Conservation (phyloP, 2,888 invertebrate species). For the Ischnura elegans region DNA sequence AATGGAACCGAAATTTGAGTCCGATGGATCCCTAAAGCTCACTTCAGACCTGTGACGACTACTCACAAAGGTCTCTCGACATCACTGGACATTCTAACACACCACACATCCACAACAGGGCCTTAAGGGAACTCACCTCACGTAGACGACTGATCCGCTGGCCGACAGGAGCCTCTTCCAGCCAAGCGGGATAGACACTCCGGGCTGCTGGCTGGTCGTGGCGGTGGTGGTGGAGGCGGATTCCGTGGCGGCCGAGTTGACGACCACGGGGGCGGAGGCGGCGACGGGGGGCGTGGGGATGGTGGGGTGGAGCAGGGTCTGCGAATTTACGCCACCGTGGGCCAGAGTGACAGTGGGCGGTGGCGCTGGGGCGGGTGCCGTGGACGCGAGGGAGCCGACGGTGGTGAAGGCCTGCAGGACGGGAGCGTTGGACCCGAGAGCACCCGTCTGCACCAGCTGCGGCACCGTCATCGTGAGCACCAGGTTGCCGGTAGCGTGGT, state of each 20-base stretch:
- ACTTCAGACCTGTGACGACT: too few relatives aligned
- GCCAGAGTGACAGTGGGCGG: conserved; percentile 50
- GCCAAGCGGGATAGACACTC: conserved; percentile 84
- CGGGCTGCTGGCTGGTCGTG: not conserved
- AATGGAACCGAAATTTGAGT: too few relatives aligned
- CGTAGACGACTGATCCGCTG: conserved; percentile 87
- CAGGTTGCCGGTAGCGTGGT: conserved; percentile 71
- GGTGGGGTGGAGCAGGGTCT: conserved; percentile 54
- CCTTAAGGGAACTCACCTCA: conserved; percentile 82
- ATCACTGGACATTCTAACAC: too few relatives aligned
- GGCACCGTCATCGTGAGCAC: conserved; percentile 71
- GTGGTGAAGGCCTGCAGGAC: conserved; percentile 58
- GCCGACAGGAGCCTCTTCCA: conserved; percentile 86
- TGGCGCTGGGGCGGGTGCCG: not conserved
- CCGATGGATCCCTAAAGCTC: too few relatives aligned
- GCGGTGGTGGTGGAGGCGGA: conserved; percentile 70
- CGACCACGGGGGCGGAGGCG: conserved; percentile 15
- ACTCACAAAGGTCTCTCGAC: too few relatives aligned
- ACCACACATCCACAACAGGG: too few relatives aligned
- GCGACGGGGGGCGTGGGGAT: conserved; percentile 41
- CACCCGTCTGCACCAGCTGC: conserved; percentile 66
- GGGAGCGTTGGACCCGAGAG: conserved; percentile 75
- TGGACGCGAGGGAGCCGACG: conserved; percentile 45
- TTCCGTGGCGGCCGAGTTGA: conserved; percentile 71
- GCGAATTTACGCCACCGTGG: conserved; percentile 27